Evolutionary conservation across 2,113 vertebrate genomes (phyloP).

Genomic region (Bos javanicus): DNA sequence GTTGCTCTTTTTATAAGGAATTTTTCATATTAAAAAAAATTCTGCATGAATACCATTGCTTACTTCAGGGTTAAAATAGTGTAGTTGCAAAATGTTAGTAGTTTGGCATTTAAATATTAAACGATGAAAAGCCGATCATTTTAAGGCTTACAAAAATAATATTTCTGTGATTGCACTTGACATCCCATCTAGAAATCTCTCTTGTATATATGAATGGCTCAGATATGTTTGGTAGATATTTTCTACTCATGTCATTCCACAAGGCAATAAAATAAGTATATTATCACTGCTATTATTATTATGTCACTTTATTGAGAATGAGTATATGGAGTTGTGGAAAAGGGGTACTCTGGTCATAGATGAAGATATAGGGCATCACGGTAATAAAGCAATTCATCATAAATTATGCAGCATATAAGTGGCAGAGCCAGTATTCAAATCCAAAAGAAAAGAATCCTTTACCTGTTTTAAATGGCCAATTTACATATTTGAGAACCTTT

Average conservation of each 20-base stretch:
- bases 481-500: conserved; percentile 26
- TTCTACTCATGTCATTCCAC: background rate
- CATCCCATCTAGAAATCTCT: background rate
- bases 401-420: background rate
- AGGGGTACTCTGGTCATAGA: background rate
- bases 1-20: background rate
- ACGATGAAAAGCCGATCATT: background rate
- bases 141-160: background rate
- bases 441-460: background rate
- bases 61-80: background rate
- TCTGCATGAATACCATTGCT: background rate
- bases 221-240: background rate
- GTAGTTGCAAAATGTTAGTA: background rate
- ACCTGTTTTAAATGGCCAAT: background rate
- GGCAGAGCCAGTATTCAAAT: background rate
- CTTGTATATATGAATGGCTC: background rate
- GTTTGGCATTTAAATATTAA: conserved; percentile 25
- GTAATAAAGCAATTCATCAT: background rate
- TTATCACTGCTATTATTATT: background rate
- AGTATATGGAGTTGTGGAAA: background rate
- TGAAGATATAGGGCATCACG: background rate
- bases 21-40: background rate
- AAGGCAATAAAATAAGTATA: background rate
- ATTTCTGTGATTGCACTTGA: background rate
- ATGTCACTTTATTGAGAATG: background rate